These are phyloP conservation scores for Anthrax anthrax DNA, from an alignment of 2,888 invertebrate species.

Conservation along the genomic window DNA sequence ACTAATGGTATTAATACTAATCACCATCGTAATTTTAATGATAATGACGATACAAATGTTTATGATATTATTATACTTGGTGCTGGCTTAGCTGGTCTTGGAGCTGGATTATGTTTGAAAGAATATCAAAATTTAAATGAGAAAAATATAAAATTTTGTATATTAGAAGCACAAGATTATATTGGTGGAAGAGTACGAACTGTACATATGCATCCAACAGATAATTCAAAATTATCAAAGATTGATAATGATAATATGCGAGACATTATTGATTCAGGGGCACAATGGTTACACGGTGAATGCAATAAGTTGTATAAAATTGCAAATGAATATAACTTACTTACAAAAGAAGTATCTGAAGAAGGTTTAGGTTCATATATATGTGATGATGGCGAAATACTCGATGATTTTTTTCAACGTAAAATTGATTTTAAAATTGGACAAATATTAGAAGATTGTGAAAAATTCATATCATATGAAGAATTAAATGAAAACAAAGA, in stretches of 20 bases:
- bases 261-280: conserved; percentile 26
- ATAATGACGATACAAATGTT: neutral
- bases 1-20: neutral
- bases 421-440: conserved; percentile 39
- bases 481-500: neutral
- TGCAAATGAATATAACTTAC: conserved; percentile 23
- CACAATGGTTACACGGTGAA: conserved; percentile 34
- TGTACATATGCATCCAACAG: neutral
- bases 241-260: neutral
- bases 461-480: conserved; percentile 24
- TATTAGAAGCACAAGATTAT: conserved; percentile 42
- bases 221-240: neutral
- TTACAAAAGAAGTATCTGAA: conserved; percentile 22
- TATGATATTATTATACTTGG: conserved; percentile 16
- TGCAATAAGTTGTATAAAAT: conserved; percentile 28
- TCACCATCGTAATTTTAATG: neutral
- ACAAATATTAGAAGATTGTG: conserved; percentile 36
- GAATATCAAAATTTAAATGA: neutral
- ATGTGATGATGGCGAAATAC: conserved; percentile 34
- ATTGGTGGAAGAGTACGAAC: conserved; percentile 43
- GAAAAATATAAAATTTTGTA: conserved; percentile 26
- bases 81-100: conserved; percentile 17
- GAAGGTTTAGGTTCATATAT: conserved; percentile 44
- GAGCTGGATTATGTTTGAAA: conserved; percentile 13
- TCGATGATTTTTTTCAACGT: conserved; percentile 35